Evolutionary conservation across 2,113 vertebrate species (phyloP).

Genomic region (Elaphurus davidianus): DNA sequence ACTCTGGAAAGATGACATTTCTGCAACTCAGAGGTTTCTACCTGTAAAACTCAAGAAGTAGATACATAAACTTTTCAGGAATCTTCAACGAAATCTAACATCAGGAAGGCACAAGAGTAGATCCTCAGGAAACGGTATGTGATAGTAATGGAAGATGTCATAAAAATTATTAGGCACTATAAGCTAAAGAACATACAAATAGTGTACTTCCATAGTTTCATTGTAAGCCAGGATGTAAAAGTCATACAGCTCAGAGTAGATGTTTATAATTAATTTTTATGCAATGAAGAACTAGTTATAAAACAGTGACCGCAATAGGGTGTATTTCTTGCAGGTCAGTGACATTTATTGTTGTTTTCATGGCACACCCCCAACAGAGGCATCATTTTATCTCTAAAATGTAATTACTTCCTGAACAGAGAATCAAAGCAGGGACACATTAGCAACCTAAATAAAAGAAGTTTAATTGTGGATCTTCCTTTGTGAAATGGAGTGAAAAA

Average conservation of each 20-base stretch:
- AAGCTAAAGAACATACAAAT: not conserved
- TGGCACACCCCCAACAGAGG: not conserved
- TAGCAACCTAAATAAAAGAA: not conserved
- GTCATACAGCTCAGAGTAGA: not conserved
- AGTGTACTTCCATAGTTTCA: not conserved
- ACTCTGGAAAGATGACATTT: not conserved
- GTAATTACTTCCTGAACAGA: not conserved
- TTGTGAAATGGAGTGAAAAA: not conserved
- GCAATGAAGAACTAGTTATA: not conserved
- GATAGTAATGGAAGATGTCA: rapidly evolving
- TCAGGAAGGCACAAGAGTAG: no score
- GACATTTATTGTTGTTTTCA: not conserved
- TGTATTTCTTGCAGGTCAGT: not conserved
- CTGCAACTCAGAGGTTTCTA: not conserved
- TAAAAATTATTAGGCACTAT: rapidly evolving
- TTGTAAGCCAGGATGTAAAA: not conserved
- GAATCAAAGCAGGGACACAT: not conserved
- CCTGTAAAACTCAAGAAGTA: not conserved
- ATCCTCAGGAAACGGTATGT: not conserved
- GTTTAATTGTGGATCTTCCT: not conserved
- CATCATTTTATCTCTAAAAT: not conserved
- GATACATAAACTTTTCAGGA: not conserved
- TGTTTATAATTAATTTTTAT: not conserved
- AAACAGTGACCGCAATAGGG: rapidly evolving
- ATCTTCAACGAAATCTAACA: not conserved